phyloP scores from a whole-genome alignment of 2,113 vertebrate genomes.

The Mungos mungo region DNA sequence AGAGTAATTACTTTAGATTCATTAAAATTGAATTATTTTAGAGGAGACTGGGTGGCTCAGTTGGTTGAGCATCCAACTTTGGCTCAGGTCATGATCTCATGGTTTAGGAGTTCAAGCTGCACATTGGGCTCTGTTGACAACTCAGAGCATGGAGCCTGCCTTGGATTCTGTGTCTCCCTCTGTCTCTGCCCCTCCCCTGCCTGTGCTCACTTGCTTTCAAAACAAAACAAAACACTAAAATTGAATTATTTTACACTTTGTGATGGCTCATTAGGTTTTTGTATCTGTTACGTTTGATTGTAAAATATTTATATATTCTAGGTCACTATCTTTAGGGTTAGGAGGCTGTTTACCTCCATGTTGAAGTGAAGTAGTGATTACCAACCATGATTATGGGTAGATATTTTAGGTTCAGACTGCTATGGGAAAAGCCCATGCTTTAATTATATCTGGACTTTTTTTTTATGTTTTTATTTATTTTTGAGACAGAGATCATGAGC shows the following conservation, averaged over 20 bases:
- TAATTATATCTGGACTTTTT: not conserved
- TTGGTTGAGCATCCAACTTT: no score
- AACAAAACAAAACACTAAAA: not conserved
- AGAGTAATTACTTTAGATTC: not conserved
- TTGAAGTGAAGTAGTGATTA: constrained; percentile 8
- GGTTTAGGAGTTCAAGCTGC: no score
- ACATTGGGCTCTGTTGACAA: no score
- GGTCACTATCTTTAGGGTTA: not conserved
- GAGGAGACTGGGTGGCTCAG: no score
- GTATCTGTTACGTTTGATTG: not conserved
- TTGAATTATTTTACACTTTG: constrained; percentile 23
- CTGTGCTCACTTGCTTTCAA: no score
- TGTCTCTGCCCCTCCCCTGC: no score
- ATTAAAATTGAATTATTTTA: constrained; percentile 42
- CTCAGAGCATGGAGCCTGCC: no score
- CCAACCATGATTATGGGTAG: not conserved
- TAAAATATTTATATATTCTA: constrained; percentile 7
- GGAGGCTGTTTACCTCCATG: not conserved
- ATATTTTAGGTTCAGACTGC: not conserved
- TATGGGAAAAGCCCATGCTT: constrained; percentile 13
- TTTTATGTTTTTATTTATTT: no score
- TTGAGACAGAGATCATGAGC: no score
- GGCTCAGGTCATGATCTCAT: no score
- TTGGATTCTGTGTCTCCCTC: no score
- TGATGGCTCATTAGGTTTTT: constrained; percentile 1